phyloP scores from a whole-genome alignment of 2,888 invertebrate species.

The Cephalotes varians region DNA sequence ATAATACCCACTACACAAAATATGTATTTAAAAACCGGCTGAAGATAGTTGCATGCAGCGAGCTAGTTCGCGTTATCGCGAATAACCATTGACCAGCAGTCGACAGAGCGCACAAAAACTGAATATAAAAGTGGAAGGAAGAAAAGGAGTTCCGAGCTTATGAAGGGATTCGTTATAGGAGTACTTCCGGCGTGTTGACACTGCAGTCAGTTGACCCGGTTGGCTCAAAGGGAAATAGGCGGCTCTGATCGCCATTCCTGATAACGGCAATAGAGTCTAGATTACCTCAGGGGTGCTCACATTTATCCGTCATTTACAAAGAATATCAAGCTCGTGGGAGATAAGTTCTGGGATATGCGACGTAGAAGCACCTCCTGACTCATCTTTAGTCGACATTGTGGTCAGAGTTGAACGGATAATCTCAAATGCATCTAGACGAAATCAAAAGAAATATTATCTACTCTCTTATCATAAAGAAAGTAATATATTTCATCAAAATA shows the following conservation, averaged over 20 bases:
- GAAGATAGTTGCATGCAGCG: neutral
- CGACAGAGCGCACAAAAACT: constrained; percentile 60
- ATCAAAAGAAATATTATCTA: constrained; percentile 50
- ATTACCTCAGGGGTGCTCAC: constrained; percentile 81
- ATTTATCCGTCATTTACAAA: constrained; percentile 48
- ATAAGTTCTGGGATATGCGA: constrained; percentile 13
- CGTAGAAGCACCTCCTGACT: constrained; percentile 72
- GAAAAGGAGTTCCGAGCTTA: constrained; percentile 66
- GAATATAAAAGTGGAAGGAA: constrained; percentile 63
- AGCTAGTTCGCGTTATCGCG: constrained; percentile 24
- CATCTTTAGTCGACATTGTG: constrained; percentile 63
- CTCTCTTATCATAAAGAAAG: neutral
- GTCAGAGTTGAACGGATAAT: constrained; percentile 73
- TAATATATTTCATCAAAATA: neutral
- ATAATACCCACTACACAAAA: constrained; percentile 20
- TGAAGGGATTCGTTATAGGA: constrained; percentile 76
- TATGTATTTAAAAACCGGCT: constrained; percentile 27
- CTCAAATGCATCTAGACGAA: constrained; percentile 75
- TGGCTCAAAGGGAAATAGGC: constrained; percentile 82
- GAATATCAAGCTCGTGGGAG: neutral
- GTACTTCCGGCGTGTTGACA: constrained; percentile 81
- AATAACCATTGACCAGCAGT: constrained; percentile 51
- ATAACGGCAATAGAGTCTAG: constrained; percentile 83
- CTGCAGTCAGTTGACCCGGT: constrained; percentile 80
- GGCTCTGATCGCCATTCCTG: constrained; percentile 78